Evolutionary conservation across 1,140 invertebrate genomes (phyloP).

Genomic region (Bombus soroeensis): DNA sequence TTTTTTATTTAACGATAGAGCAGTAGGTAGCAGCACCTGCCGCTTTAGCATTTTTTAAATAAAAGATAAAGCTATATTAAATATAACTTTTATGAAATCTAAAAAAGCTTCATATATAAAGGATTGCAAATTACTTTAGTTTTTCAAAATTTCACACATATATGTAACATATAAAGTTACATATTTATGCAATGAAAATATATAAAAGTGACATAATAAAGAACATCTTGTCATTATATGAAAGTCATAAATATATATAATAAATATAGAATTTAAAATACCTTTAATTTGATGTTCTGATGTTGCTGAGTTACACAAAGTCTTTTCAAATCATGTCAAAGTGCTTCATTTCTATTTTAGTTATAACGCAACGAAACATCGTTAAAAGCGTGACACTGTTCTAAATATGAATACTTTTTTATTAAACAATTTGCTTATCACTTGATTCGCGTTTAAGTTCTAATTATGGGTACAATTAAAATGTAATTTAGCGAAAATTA

Average conservation of each 20-base stretch:
- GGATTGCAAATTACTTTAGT: not conserved
- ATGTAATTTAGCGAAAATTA: not conserved
- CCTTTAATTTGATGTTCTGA: not conserved
- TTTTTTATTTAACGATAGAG: not conserved
- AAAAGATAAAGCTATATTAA: not conserved
- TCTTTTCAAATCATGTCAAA: not conserved
- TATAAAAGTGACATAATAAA: not conserved
- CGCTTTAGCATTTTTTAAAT: not conserved
- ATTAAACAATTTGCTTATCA: not conserved
- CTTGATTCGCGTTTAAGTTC: not conserved
- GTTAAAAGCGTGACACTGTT: not conserved
- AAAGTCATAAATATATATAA: not conserved
- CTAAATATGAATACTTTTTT: not conserved
- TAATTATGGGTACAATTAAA: not conserved
- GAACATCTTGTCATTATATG: not conserved
- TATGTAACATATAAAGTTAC: not conserved
- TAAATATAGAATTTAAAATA: not conserved
- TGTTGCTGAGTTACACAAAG: not conserved
- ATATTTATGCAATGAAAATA: not conserved
- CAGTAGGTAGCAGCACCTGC: not conserved
- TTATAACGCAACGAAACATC: not conserved
- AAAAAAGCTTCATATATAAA: not conserved
- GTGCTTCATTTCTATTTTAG: not conserved
- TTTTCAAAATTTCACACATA: not conserved
- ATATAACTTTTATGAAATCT: not conserved